Evolutionary conservation across 1,140 invertebrate genomes (phyloP).

Genomic region (Oryctes rhinoceros): DNA sequence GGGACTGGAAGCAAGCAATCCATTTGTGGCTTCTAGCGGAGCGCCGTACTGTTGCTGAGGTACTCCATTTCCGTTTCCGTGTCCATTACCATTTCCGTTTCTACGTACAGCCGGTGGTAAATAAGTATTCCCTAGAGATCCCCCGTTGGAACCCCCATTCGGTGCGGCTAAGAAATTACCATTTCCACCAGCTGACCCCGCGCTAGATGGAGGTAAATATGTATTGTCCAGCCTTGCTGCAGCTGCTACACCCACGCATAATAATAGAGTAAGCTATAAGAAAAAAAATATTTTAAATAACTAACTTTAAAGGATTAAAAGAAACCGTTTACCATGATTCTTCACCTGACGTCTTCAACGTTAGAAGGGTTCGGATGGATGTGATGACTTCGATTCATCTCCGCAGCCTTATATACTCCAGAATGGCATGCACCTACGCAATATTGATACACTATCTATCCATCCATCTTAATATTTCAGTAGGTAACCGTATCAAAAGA

Average conservation of each 20-base stretch:
- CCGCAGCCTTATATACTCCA: slow-evolving; percentile 12
- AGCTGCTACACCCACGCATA: background rate
- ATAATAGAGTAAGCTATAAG: background rate
- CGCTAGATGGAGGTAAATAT: slow-evolving; percentile 13
- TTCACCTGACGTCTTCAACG: background rate
- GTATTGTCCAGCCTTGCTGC: slow-evolving; percentile 29
- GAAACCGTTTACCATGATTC: slow-evolving; percentile 5
- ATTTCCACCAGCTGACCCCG: slow-evolving; percentile 21
- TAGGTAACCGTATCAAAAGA: slow-evolving; percentile 19
- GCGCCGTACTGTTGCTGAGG: background rate
- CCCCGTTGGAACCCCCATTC: background rate
- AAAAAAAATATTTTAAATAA: slow-evolving; percentile 6
- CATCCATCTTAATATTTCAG: slow-evolving; percentile 1
- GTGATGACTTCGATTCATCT: background rate
- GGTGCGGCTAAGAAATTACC: slow-evolving; percentile 29
- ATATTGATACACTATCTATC: background rate
- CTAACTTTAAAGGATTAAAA: background rate
- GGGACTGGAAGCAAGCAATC: background rate
- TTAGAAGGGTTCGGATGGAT: background rate
- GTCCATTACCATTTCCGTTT: background rate
- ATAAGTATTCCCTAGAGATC: background rate
- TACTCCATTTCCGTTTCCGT: slow-evolving; percentile 5
- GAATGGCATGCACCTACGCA: background rate
- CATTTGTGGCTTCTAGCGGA: background rate
- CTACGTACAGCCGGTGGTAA: background rate